Conservation (phyloP, 2,113 vertebrate genomes). For the Tachysurus vachellii region DNA sequence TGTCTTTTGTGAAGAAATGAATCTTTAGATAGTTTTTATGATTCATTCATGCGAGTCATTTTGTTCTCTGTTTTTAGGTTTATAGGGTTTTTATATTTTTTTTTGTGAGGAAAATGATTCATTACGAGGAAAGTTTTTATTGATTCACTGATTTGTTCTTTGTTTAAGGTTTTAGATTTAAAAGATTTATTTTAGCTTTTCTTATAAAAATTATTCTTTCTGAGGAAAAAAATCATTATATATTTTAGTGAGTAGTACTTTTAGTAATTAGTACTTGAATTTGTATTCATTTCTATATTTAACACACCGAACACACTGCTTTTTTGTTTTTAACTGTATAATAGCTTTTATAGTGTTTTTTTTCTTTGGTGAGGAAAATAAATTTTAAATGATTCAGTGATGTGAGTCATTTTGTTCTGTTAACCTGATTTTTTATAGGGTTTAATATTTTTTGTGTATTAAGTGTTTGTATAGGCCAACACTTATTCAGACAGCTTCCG, state of each 20-base stretch:
- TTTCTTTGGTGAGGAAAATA: not conserved
- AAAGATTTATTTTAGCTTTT: not conserved
- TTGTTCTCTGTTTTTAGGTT: too few relatives aligned
- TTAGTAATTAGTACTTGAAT: not conserved
- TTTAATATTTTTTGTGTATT: too few relatives aligned
- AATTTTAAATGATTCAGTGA: not conserved
- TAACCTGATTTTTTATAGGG: not conserved
- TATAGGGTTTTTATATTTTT: too few relatives aligned
- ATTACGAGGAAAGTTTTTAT: too few relatives aligned
- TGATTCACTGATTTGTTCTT: not conserved
- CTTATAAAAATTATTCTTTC: not conserved
- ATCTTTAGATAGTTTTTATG: too few relatives aligned
- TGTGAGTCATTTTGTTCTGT: not conserved
- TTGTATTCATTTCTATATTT: not conserved
- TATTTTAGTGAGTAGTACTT: not conserved
- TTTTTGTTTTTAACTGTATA: not conserved
- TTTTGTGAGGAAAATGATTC: too few relatives aligned
- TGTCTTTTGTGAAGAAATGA: too few relatives aligned
- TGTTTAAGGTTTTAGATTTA: not conserved
- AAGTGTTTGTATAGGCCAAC: not conserved
- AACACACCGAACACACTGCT: not conserved
- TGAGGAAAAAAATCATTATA: not conserved
- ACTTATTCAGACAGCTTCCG: not conserved
- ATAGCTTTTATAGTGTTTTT: not conserved
- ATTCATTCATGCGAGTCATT: too few relatives aligned